phyloP scores from a whole-genome alignment of 2,888 invertebrate species.

The Amitus sp. region DNA sequence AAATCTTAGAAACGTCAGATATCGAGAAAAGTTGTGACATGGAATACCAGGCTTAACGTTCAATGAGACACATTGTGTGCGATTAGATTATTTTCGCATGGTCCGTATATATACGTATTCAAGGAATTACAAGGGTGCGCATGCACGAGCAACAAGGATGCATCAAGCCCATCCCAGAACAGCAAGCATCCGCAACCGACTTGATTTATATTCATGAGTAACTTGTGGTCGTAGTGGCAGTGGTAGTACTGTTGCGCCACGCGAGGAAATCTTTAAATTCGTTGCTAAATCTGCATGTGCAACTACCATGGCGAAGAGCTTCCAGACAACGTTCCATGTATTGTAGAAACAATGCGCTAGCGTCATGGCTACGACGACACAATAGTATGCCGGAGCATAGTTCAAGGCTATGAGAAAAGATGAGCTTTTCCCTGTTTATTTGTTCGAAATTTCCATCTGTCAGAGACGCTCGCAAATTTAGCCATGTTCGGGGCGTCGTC shows the following conservation, averaged over 20 bases:
- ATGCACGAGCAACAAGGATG: conserved; percentile 14
- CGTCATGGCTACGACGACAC: conserved; percentile 20
- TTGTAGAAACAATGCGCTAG: conserved; percentile 30
- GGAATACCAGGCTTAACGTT: not conserved
- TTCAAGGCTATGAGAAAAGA: conserved; percentile 19
- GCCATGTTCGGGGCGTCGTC: conserved; percentile 1
- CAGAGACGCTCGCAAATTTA: conserved; percentile 26
- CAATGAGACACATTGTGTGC: conserved; percentile 3
- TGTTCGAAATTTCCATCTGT: conserved; percentile 39
- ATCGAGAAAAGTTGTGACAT: not conserved
- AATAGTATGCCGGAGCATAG: conserved; percentile 16
- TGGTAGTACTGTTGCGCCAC: conserved; percentile 33
- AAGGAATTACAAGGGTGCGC: conserved; percentile 4
- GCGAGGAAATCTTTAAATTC: conserved; percentile 41
- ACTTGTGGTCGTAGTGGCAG: conserved; percentile 37
- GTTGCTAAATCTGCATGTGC: conserved; percentile 34
- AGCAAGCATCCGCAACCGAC: conserved; percentile 28
- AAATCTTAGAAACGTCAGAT: not conserved
- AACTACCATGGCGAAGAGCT: conserved; percentile 21
- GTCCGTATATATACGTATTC: conserved; percentile 10
- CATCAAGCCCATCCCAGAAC: conserved; percentile 13
- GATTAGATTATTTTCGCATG: conserved; percentile 34
- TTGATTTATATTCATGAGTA: conserved; percentile 45
- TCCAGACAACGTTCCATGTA: conserved; percentile 2
- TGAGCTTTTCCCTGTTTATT: conserved; percentile 33